A percentile compares a stretch with the other conserved stretches of the same genome.
Conservation (phyloP, 2,113 vertebrate genomes). For the Ahaetulla prasina region DNA sequence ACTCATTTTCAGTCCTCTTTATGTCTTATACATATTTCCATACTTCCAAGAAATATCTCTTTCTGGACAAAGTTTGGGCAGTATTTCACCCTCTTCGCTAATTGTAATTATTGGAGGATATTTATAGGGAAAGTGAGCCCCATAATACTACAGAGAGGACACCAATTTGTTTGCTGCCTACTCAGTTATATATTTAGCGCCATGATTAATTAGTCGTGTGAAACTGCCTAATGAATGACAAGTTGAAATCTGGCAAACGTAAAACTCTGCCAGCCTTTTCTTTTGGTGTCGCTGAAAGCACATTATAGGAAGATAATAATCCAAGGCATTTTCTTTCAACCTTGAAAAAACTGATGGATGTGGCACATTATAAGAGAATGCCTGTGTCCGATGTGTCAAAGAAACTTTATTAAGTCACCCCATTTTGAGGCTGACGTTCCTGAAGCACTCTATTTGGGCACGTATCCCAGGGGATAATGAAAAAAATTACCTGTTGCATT, state of each 20-base stretch:
- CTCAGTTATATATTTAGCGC: background rate
- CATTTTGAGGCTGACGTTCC: conserved; percentile 37
- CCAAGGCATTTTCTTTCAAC: conserved; percentile 28
- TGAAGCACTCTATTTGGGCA: conserved; percentile 21
- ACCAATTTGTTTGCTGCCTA: background rate
- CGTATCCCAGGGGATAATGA: conserved; percentile 39
- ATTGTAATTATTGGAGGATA: background rate
- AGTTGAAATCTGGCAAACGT: conserved; percentile 2
- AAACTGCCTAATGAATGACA: conserved; percentile 21
- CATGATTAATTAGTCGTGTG: conserved; percentile 8
- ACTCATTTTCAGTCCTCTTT: background rate
- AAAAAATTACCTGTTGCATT: conserved; percentile 49
- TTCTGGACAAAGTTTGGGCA: background rate
- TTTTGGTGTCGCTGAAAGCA: background rate
- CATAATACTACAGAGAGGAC: background rate
- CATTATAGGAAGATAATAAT: conserved; percentile 10
- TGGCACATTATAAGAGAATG: conserved; percentile 9
- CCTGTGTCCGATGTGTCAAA: conserved; percentile 22
- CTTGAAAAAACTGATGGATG: conserved; percentile 40
- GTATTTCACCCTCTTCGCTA: background rate
- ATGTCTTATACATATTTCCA: background rate
- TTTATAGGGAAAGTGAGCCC: background rate
- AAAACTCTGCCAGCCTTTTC: background rate
- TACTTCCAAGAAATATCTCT: background rate
- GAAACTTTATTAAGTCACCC: conserved; percentile 26